Evolutionary conservation across 2,113 vertebrate genomes (phyloP), one percentile per base, ranked within the genome.

Genomic region (Elaphurus davidianus): DNA sequence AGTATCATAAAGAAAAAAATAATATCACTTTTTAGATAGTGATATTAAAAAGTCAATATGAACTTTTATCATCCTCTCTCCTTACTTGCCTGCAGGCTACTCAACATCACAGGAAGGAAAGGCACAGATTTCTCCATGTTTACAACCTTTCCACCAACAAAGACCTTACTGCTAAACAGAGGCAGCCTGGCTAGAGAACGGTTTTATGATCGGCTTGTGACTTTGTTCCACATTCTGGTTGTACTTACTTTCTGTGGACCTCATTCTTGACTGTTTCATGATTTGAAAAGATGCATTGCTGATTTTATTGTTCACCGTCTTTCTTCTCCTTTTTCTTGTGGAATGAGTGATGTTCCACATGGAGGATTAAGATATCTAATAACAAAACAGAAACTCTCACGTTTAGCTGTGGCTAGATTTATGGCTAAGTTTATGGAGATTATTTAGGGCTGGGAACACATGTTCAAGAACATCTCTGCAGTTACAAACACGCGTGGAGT

Each of bases 281-380:
- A 90, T 93, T 97, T 91, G 96, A 82, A 74, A 93, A 96, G 87
- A 94, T 33, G 21, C 84, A 43, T 83, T 96, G 67, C 52, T 97
- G 52, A 76, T 96, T 96, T 97, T 93, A 95, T 85, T 96, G 95
- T 96, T 97, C 88, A 71, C 45, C 28, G 91, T 95, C 94, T 87
- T 57, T 96, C 45, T 36, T 91, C 62, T 91, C 94, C 62, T 84
- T 95, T 98, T 98, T 78, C 96, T 85, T 81, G 74, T 30, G 59
- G 59, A 95, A 30, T 97, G 84, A 97, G 27, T 96, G 86, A 78
- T 98, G 67, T 96, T 98, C 47, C 93, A 83, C 50, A 47, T 0
- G 19, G 55, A 98, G 97, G 89, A 97, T 98, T 98, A 98, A 92
- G 86, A 95, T 97, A 87, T 97, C 94, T 83, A 97, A 97, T 94